A percentile compares a stretch with the other conserved stretches of the same genome.
These are phyloP conservation scores for Acanthurus lineatus DNA, from an alignment of 2,797 vertebrate species.

Conservation along the genomic window DNA sequence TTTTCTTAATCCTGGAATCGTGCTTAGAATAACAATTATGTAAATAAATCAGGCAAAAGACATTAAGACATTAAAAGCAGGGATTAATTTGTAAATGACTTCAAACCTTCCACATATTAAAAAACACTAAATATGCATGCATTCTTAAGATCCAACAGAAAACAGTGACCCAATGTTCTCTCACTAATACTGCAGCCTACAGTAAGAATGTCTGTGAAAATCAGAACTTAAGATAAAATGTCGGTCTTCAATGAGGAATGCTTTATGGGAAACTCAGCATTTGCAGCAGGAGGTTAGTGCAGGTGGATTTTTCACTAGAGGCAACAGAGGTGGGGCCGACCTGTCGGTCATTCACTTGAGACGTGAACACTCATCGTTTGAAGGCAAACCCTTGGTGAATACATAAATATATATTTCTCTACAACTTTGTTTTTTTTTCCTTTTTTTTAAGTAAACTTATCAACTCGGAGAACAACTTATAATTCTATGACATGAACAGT, in stretches of 20 bases:
- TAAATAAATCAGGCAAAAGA: slow-evolving; percentile 26
- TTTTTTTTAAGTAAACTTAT: slow-evolving; percentile 37
- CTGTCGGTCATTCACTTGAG: slow-evolving; percentile 50
- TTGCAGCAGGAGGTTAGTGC: slow-evolving; percentile 61
- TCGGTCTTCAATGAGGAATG: slow-evolving; percentile 37
- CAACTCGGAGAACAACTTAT: slow-evolving; percentile 27
- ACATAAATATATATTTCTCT: slow-evolving; percentile 70
- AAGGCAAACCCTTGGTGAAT: slow-evolving; percentile 82
- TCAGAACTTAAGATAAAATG: slow-evolving; percentile 31
- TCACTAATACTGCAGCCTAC: slow-evolving; percentile 45
- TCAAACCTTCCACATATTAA: slow-evolving; percentile 29
- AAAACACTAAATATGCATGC: slow-evolving; percentile 53
- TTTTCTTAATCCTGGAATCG: slow-evolving; percentile 10
- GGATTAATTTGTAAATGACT: slow-evolving; percentile 16
- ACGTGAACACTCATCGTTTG: slow-evolving; percentile 45
- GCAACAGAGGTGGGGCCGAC: slow-evolving; percentile 70
- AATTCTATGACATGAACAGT: slow-evolving; percentile 26
- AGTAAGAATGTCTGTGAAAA: slow-evolving; percentile 18
- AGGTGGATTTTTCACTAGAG: slow-evolving; percentile 56
- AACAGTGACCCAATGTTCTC: slow-evolving; percentile 29
- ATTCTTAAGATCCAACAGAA: slow-evolving; percentile 33
- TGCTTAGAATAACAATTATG: slow-evolving; percentile 22
- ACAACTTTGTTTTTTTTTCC: slow-evolving; percentile 32
- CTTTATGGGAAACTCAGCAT: slow-evolving; percentile 35
- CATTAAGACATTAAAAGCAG: slow-evolving; percentile 22